phyloP scores from a whole-genome alignment of 2,888 invertebrate genomes.

The Polia nebulosa region DNA sequence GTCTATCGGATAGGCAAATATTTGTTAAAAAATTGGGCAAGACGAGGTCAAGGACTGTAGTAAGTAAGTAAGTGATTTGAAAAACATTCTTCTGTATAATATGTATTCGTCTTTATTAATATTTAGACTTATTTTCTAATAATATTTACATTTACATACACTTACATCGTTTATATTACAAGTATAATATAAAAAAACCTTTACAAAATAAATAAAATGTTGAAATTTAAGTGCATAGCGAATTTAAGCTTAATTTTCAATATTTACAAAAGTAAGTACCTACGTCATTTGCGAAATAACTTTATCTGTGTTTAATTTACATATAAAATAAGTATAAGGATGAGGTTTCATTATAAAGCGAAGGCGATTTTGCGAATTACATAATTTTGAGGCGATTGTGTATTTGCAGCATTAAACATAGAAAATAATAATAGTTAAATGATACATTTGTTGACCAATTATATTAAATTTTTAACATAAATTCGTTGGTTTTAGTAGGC shows the following conservation, averaged over 20 bases:
- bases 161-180: conserved; percentile 4
- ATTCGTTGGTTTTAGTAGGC: too few species aligned
- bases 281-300: conserved; percentile 21
- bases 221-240: conserved; percentile 13
- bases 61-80: too few species aligned
- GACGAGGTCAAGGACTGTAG: too few species aligned
- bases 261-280: conserved; percentile 40
- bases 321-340: not conserved
- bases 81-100: not conserved
- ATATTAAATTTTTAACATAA: too few species aligned
- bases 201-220: conserved; percentile 18
- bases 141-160: conserved; percentile 52
- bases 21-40: too few species aligned
- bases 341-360: not conserved
- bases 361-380: not conserved
- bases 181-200: conserved; percentile 6
- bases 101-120: conserved; percentile 17
- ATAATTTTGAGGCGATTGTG: fast-evolving
- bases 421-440: too few species aligned
- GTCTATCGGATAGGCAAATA: too few species aligned
- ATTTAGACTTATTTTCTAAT: conserved; percentile 5
- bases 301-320: conserved; percentile 15
- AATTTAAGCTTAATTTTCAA: conserved; percentile 18
- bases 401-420: too few species aligned
- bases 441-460: too few species aligned